These are phyloP conservation scores for Coreius guichenoti DNA, from an alignment of 2,797 vertebrate species.

Conservation along the genomic window DNA sequence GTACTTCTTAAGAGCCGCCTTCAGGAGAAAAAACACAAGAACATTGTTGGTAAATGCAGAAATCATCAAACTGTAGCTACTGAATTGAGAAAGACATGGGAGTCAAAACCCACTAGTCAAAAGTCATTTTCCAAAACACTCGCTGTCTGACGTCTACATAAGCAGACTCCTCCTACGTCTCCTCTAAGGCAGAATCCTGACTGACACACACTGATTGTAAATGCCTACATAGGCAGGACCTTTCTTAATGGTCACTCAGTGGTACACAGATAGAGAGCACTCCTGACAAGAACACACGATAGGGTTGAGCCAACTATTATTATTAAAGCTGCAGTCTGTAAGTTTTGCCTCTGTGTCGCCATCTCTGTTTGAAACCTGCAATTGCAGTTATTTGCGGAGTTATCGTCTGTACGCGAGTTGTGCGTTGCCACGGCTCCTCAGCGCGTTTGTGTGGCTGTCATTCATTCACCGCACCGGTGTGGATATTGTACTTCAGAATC, in stretches of 20 bases:
- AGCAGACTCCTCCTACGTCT: background rate
- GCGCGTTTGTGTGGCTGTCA: too few species aligned
- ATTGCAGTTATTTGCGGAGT: too few species aligned
- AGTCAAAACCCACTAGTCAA: constrained; percentile 3
- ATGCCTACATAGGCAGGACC: background rate
- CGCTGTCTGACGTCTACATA: background rate
- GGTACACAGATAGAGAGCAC: background rate
- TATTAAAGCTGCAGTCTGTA: too few species aligned
- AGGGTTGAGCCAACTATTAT: too few species aligned
- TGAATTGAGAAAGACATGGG: background rate
- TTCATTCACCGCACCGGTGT: too few species aligned
- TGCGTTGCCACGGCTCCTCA: too few species aligned
- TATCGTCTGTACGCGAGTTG: too few species aligned
- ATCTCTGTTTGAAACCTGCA: too few species aligned
- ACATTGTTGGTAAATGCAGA: constrained; percentile 18
- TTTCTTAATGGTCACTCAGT: background rate
- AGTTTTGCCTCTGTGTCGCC: too few species aligned
- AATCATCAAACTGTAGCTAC: background rate
- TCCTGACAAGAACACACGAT: background rate
- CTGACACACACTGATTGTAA: background rate
- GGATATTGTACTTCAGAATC: too few species aligned
- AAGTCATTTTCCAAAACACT: background rate
- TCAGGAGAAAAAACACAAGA: constrained; percentile 53
- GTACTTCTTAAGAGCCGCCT: constrained; percentile 98
- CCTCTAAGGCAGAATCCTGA: background rate